Evolutionary conservation across 2,113 vertebrate species (phyloP), one percentile per base, ranked within the genome.

Genomic region (Limnothrissa miodon): DNA sequence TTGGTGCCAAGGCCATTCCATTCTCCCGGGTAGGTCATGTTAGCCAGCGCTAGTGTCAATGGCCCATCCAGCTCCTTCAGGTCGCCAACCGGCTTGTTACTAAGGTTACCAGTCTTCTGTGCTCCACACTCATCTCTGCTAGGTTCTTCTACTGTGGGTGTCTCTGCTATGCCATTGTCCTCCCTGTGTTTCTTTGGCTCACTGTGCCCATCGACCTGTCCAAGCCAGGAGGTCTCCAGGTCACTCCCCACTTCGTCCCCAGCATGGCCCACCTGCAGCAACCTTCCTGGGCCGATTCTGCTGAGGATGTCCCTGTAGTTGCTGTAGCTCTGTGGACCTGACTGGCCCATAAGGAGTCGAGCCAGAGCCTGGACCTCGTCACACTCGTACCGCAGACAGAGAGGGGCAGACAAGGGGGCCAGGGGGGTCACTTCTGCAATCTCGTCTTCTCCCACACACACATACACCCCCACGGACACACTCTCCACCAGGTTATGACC

Each of bases 291-390:
- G 13, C 90, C 92, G 88, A 96, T 95, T 0, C 90, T 94, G 79
- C 90, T 90, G 80, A 96, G 90, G 82, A 98, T 85, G 0, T 94
- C 90, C 79, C 90, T 87, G 88, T 95, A 92, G 90, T 94, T 96
- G 74, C 66, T 85, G 0, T 92, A 1, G 0, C 85, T 91, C 62
- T 96, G 90, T 82, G 81, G 86, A 48, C 92, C 90, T 0, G 87
- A 39, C 0, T 94, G 93, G 74, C 85, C 82, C 0, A 93, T 89
- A 36, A 98, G 92, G 87, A 95, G 93, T 29, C 85, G 85, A 25
- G 95, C 95, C 83, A 96, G 89, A 70, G 95, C 93, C 90, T 95
- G 95, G 9, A 92, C 92, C 79, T 93, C 83, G 80, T 97, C 96
- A 85, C 85, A 90, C 84, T 93, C 86, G 51, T 96, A 97, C 39